These are phyloP conservation scores for Corvus hawaiiensis DNA, from an alignment of 2,113 vertebrate species.

Conservation along the genomic window DNA sequence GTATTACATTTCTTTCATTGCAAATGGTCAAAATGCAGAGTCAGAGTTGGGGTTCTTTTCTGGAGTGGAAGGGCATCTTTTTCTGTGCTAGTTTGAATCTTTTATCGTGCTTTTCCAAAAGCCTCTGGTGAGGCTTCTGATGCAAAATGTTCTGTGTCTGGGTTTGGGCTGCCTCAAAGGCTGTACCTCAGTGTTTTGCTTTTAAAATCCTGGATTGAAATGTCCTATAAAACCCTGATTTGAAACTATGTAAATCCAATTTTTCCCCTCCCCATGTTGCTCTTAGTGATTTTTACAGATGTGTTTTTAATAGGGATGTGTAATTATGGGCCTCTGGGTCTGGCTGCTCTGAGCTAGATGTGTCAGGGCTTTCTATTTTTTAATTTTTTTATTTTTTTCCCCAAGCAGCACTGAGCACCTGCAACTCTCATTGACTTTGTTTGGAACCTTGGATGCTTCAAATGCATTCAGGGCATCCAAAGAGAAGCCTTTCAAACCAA, in stretches of 20 bases:
- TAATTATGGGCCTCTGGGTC: conserved; percentile 20
- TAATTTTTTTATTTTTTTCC: background rate
- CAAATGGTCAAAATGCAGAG: background rate
- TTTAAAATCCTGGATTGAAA: background rate
- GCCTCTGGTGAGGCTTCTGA: background rate
- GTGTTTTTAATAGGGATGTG: background rate
- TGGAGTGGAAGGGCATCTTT: background rate
- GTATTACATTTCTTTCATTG: background rate
- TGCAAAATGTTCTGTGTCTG: background rate
- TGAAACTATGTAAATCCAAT: background rate
- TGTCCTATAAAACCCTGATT: background rate
- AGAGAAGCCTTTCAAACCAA: background rate
- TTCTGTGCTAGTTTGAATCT: background rate
- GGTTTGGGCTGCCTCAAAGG: background rate
- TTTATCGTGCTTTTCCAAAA: background rate
- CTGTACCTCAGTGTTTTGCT: background rate
- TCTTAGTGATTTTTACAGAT: conserved; percentile 44
- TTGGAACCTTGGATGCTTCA: background rate
- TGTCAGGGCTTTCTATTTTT: background rate
- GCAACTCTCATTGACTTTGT: conserved; percentile 44
- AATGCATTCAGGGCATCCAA: background rate
- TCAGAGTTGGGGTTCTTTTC: background rate
- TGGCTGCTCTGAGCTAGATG: conserved; percentile 9
- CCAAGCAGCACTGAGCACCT: background rate
- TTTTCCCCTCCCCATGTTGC: background rate